A percentile compares a stretch with the other conserved stretches of the same genome.
phyloP scores from a whole-genome alignment of 2,888 invertebrate genomes.

The Hirtodrosophila alboralis region DNA sequence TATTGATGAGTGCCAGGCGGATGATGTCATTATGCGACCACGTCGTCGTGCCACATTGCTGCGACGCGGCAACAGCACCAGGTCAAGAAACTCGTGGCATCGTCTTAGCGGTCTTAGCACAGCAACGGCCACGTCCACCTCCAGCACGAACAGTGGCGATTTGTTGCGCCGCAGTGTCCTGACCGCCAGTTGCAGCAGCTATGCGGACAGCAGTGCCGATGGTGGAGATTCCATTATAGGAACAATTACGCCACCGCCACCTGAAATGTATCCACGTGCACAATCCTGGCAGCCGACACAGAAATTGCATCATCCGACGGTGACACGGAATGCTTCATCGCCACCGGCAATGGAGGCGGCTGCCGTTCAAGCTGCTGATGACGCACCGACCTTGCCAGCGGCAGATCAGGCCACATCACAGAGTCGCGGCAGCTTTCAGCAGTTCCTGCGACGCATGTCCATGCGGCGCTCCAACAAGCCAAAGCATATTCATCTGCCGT shows the following conservation, averaged over 20 bases:
- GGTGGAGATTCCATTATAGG: constrained; percentile 40
- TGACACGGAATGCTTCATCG: constrained; percentile 85
- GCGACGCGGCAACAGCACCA: constrained; percentile 56
- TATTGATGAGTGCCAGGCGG: constrained; percentile 86
- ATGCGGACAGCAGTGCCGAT: constrained; percentile 66
- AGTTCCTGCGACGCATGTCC: constrained; percentile 83
- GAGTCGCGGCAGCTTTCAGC: constrained; percentile 80
- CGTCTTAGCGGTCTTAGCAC: constrained; percentile 76
- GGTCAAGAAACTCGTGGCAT: constrained; percentile 62
- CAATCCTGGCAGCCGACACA: constrained; percentile 82
- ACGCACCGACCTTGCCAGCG: constrained; percentile 5
- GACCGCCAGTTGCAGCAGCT: constrained; percentile 77
- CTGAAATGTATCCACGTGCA: constrained; percentile 56
- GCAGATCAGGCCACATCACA: too few species aligned
- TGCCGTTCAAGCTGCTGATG: constrained; percentile 1
- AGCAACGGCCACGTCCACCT: constrained; percentile 67
- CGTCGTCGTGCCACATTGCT: constrained; percentile 61
- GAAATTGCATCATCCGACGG: constrained; percentile 79
- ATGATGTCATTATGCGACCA: constrained; percentile 83
- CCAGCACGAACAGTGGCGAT: constrained; percentile 71
- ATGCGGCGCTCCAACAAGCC: constrained; percentile 82
- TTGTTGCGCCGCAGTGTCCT: constrained; percentile 69
- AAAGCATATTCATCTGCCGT: constrained; percentile 70
- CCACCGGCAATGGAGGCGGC: constrained; percentile 82
- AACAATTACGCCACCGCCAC: constrained; percentile 14